A percentile compares a stretch with the other conserved stretches of the same genome.
These are phyloP conservation scores for Allobates femoralis DNA, from an alignment of 2,797 vertebrate genomes.

Conservation along the genomic window DNA sequence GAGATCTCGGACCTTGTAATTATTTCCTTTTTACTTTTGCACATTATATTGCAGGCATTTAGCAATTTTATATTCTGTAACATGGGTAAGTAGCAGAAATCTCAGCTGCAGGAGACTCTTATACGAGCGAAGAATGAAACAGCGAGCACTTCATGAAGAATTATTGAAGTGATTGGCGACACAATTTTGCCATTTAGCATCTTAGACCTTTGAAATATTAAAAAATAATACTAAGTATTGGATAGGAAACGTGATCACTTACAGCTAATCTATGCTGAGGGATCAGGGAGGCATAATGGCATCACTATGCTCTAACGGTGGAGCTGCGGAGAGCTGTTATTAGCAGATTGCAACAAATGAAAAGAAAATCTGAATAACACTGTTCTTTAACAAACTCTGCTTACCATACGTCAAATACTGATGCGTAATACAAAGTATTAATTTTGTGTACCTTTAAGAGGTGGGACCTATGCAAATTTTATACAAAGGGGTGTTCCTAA, in stretches of 20 bases:
- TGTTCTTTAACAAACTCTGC: conserved; percentile 28
- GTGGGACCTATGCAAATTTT: not conserved
- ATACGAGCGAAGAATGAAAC: conserved; percentile 35
- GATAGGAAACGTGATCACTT: conserved; percentile 48
- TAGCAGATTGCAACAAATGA: conserved; percentile 48
- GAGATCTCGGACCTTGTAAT: conserved; percentile 9
- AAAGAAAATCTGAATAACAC: conserved; percentile 36
- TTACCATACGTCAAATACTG: conserved; percentile 13
- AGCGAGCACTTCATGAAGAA: conserved; percentile 17
- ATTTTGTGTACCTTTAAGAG: not conserved
- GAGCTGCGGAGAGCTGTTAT: conserved; percentile 43
- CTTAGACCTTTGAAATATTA: conserved; percentile 47
- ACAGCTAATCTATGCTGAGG: conserved; percentile 53
- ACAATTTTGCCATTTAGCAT: conserved; percentile 54
- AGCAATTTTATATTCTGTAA: conserved; percentile 27
- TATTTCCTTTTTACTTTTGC: conserved; percentile 25
- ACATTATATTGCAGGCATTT: conserved; percentile 25
- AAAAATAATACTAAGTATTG: conserved; percentile 29
- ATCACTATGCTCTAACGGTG: conserved; percentile 31
- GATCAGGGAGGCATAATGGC: conserved; percentile 33
- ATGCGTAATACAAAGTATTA: not conserved
- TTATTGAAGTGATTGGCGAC: conserved; percentile 51
- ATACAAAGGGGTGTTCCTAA: not conserved
- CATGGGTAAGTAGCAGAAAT: conserved; percentile 17
- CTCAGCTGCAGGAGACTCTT: conserved; percentile 28